phyloP scores from a whole-genome alignment of 2,888 invertebrate genomes.

The Dasypogon diadema region DNA sequence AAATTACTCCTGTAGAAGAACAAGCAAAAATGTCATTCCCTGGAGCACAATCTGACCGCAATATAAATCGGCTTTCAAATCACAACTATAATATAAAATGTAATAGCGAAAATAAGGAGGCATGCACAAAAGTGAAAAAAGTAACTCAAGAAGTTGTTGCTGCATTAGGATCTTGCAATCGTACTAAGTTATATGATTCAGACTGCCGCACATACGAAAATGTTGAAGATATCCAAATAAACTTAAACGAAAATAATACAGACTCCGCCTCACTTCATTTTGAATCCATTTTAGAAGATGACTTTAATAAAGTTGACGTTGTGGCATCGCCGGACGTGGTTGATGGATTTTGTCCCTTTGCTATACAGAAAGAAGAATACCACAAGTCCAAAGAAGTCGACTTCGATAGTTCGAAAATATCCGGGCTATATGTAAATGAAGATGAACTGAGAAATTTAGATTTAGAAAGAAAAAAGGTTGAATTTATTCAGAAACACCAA shows the following conservation, averaged over 20 bases:
- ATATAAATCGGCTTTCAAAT: slow-evolving; percentile 45
- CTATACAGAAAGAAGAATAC: slow-evolving; percentile 67
- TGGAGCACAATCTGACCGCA: slow-evolving; percentile 51
- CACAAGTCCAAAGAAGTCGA: slow-evolving; percentile 63
- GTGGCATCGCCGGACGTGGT: slow-evolving; percentile 67
- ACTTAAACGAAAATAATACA: slow-evolving; percentile 55
- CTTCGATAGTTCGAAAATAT: slow-evolving; percentile 60
- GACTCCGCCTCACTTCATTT: slow-evolving; percentile 68
- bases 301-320: slow-evolving; percentile 63
- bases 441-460: slow-evolving; percentile 65
- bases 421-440: slow-evolving; percentile 64
- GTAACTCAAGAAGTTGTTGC: slow-evolving; percentile 35
- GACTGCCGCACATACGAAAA: slow-evolving; percentile 62
- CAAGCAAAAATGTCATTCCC: slow-evolving; percentile 58
- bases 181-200: slow-evolving; percentile 1
- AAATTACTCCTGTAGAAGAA: slow-evolving; percentile 66
- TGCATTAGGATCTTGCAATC: background rate
- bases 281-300: slow-evolving; percentile 67
- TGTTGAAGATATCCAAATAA: slow-evolving; percentile 57
- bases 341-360: slow-evolving; percentile 67
- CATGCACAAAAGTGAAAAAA: slow-evolving; percentile 51
- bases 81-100: slow-evolving; percentile 52
- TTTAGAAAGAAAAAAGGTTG: slow-evolving; percentile 62
- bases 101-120: slow-evolving; percentile 46
- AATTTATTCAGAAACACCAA: slow-evolving; percentile 56